Base-by-base conservation (phyloP, 1,140 invertebrate genomes). In the Drosophila repleta region DNA sequence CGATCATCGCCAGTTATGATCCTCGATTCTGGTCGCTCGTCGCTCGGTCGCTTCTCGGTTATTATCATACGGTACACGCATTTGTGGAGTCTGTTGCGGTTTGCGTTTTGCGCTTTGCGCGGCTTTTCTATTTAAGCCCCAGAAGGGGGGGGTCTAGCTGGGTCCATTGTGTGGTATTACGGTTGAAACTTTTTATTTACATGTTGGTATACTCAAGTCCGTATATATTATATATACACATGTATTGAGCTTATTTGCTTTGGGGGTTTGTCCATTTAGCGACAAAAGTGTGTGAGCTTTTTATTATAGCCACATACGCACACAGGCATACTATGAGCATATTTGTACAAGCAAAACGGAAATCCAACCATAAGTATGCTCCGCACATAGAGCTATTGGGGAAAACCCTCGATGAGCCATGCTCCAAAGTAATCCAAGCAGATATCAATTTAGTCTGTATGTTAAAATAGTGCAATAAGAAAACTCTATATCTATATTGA, bases 251-350 rank as follows among this genome's bases (percentile, higher is more conserved):
- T 49, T 85, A 74, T 85, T 85, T 82, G 61, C 43, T 53, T 75
- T 66, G 71, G 75, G 67, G 82, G 83, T 74, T 67, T 56, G 82
- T 74, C 82, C 82, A 77, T 74, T 84, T 74, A 61, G 58, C 69
- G 53, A 53, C 70, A 68, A 58, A 37, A 58, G 62, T 53, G 35
- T 57, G 45, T 72, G 41, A 43, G 29, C 18, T 61, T 68, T 61
- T 68, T 37, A 37, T 68, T 73, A 39, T 67, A 24, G 49, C 32
- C 46, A 6, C 29, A 48, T n/a, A 37, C 4, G 11, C 10, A 45
- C 24, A 57, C 24, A n/a, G 11, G 37, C 7, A 17, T 15, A 37
- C 32, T 45, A 13, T 51, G 15, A 43, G 11, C 18, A 41, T 63
- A 53, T 67, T 32, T 64, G 52, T 26, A 69, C 15, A 35, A 56